Evolutionary conservation across 2,797 vertebrate species (phyloP), one percentile per base, ranked within the genome.

Genomic region (Coendou prehensilis): DNA sequence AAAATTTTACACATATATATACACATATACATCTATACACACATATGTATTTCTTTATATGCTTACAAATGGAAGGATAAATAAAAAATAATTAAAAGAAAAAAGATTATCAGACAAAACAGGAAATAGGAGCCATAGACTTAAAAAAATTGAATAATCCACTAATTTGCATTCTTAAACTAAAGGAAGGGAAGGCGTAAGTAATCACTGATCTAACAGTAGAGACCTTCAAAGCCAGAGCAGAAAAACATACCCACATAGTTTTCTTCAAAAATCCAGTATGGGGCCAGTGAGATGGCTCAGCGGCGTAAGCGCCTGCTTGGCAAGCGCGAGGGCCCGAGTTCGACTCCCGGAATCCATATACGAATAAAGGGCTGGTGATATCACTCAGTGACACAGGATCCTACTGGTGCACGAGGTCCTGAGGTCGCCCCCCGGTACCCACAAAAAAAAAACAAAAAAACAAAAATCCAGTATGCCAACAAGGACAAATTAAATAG

Each of bases 201-300:
- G 41, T 93, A 47, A 95, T 79, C 45, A 45, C 47, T 76, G n/a
- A 89, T 64, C n/a, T 50, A 95, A 89, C 5, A 87, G 28, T 17
- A 88, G 56, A 63, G 26, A 56, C 8, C 18, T 67, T 79, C 59
- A 86, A 11, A 78, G 7, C 33, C 71, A 94, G 88, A 82, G 73
- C 18, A 87, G 22, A 83, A 89, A 95, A 91, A 79, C 54, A 94
- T 30, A 96, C 5, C 5, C 3, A 54, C 22, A 4, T 2, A 78
- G 22, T 76, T 93, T 89, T 88, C 73, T 86, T 93, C 81, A 86
- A 91, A 96, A 96, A 61, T 52, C 64, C 50, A 28, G 37, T 20
- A 75, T 0, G 79, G 37, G 37, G 52, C 56, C 56, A 50, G 50
- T 41, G 37, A 41, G 37, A 41, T 41, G 37, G 37, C 37, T 41